Base-by-base conservation (phyloP, 2,888 invertebrate species). In the Nemapogon koenigi region DNA sequence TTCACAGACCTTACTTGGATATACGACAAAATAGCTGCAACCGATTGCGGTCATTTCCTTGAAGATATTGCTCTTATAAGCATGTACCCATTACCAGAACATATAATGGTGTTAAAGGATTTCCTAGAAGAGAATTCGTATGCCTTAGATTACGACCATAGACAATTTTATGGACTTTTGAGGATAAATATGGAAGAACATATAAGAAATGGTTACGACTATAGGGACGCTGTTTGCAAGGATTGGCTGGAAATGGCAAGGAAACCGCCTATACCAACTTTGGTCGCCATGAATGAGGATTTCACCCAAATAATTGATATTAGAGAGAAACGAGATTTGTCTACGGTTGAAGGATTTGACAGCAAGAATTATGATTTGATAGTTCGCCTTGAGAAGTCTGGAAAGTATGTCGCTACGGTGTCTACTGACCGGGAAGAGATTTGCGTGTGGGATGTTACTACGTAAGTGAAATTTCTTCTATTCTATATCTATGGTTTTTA, bases 1-100 rank as follows among this genome's bases (percentile, higher is more conserved):
- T 84, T 93, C 57, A 87, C 87, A 38, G 87, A 90, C 56, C 78
- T 88, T 18, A 82, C 84, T 48, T 94, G 92, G 91, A 82, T 93
- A 26, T 84, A 86, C 51, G 87, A 90, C 50, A 93, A 93, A 65
- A 71, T 93, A 0, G 87, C 88, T 35, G 89, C 89, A 4, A 88
- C 89, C 0, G 88, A 88, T 50, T 86, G 89, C 46, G 85, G 84
- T 44, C 87, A 89, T 62, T 82, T 90, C 32, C 73, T 93, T 30
- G 90, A 91, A 64, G 92, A 93, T 58, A 83, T 92, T 35, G 81
- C 84, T 10, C 59, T 88, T 33, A 61, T 79, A 17, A 69, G 72
- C 48, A 52, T 76, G 26, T 73, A 78, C 40, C 68, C 71, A 0
- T 48, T 75, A 2, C 82, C 82, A 15, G 69, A 70, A 49, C 72